Percentiles rank a stretch among this genome's conserved stretches.
Evolutionary conservation across 1,140 invertebrate genomes (phyloP).

Genomic region (Neodiprion lecontei): DNA sequence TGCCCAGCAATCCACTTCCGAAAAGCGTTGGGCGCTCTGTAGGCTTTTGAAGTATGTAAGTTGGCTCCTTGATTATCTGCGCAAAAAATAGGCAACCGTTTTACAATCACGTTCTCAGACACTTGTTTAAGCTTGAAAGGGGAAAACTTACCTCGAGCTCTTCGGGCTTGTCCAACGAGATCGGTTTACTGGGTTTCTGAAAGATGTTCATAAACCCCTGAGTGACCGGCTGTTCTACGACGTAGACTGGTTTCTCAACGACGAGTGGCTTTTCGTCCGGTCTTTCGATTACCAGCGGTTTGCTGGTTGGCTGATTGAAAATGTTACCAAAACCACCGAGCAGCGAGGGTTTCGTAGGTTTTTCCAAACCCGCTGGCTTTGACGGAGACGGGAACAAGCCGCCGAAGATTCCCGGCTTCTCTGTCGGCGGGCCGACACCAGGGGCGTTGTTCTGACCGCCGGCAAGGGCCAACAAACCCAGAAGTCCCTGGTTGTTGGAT

Average conservation of each 20-base stretch:
- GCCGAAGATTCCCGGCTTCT: conserved; percentile 19
- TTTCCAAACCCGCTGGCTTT: not conserved
- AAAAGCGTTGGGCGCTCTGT: not conserved
- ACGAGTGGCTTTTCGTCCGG: conserved; percentile 14
- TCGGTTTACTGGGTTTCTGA: conserved; percentile 4
- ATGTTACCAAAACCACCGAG: not conserved
- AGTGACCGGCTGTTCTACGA: conserved; percentile 17
- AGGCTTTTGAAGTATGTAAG: conserved; percentile 20
- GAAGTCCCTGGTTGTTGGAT: not conserved
- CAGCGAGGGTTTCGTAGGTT: not conserved
- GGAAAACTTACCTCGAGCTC: conserved; percentile 19
- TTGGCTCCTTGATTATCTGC: conserved; percentile 23
- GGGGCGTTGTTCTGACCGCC: conserved; percentile 1
- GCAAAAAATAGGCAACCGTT: not conserved
- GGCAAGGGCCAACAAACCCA: conserved; percentile 6
- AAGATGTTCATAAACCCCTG: conserved; percentile 14
- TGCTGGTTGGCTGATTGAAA: conserved; percentile 1
- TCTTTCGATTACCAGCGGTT: conserved; percentile 16
- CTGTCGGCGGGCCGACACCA: conserved; percentile 11
- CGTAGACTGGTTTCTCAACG: conserved; percentile 22
- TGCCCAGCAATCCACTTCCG: conserved; percentile 5
- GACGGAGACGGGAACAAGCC: conserved; percentile 14
- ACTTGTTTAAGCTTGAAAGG: not conserved
- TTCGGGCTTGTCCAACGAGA: not conserved
- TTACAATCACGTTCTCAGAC: not conserved